A percentile compares a stretch with the other conserved stretches of the same genome.
phyloP scores from a whole-genome alignment of 2,797 vertebrate genomes.

The Microhierax caerulescens region DNA sequence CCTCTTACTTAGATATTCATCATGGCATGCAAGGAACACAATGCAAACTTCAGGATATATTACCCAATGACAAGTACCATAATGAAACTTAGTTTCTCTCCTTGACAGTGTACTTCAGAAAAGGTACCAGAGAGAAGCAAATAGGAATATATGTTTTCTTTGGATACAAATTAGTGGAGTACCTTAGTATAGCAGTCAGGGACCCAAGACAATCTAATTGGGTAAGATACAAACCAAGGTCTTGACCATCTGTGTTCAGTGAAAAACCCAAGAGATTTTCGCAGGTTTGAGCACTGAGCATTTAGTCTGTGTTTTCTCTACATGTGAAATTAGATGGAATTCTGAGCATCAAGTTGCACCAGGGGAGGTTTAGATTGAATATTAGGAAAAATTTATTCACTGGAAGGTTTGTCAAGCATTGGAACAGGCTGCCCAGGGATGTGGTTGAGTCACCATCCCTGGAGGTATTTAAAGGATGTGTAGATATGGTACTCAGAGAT shows the following conservation, averaged over 20 bases:
- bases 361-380: background rate
- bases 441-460: background rate
- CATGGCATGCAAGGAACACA: background rate
- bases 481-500: background rate
- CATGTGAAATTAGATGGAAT: background rate
- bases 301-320: background rate
- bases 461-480: background rate
- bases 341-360: background rate
- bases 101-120: background rate
- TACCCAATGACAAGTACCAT: background rate
- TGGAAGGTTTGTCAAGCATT: background rate
- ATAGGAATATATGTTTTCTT: background rate
- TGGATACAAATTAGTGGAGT: background rate
- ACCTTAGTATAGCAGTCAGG: background rate
- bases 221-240: background rate
- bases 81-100: background rate
- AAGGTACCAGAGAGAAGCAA: background rate
- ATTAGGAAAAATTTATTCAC: background rate
- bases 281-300: background rate
- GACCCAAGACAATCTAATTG: background rate
- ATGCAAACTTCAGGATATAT: background rate
- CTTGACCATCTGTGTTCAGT: background rate
- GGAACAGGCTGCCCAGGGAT: accelerated
- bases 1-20: background rate
- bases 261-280: background rate